phyloP scores from a whole-genome alignment of 2,113 vertebrate genomes.

The Eptesicus fuscus region DNA sequence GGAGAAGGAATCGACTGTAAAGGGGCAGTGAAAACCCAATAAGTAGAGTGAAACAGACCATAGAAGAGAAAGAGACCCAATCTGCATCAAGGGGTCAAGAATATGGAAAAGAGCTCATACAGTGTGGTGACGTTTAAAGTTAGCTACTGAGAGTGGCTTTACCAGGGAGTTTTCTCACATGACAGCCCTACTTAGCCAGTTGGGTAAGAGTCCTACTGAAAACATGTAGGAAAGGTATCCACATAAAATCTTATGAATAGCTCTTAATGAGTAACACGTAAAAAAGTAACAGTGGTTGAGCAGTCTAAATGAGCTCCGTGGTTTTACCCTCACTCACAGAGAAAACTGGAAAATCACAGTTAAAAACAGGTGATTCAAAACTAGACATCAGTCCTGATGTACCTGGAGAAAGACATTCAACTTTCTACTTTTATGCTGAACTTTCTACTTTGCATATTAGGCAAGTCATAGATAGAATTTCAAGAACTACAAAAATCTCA shows the following conservation, averaged over 20 bases:
- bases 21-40: background rate
- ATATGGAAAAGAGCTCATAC: background rate
- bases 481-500: background rate
- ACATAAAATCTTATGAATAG: background rate
- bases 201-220: background rate
- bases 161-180: background rate
- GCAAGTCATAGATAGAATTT: slow-evolving; percentile 8
- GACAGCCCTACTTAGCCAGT: background rate
- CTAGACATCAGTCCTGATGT: background rate
- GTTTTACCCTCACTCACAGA: background rate
- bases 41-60: background rate
- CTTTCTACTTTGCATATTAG: background rate
- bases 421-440: background rate
- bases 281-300: background rate
- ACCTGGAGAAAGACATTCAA: background rate
- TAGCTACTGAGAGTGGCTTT: background rate
- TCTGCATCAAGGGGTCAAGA: background rate
- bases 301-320: background rate
- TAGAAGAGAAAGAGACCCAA: background rate
- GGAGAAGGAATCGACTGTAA: background rate
- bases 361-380: background rate
- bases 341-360: background rate
- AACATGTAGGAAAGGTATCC: background rate
- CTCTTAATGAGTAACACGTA: background rate
- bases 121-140: background rate